Evolutionary conservation across 2,797 vertebrate species (phyloP).

Genomic region (Lagocephalus sceleratus): DNA sequence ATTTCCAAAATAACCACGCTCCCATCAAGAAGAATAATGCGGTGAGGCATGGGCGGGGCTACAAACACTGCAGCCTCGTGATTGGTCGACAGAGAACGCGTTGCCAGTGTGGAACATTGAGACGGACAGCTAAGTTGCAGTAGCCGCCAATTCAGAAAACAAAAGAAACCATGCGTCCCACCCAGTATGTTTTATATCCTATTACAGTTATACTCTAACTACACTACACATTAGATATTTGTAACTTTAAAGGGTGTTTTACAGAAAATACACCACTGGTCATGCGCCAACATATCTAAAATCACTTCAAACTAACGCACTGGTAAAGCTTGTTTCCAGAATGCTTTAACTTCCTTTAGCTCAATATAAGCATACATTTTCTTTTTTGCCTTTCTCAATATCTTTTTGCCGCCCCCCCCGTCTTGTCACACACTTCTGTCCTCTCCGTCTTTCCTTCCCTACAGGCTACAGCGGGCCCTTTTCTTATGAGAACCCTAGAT

Average conservation of each 20-base stretch:
- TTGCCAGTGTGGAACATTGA: no score
- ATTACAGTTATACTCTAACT: no score
- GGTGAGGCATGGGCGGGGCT: no score
- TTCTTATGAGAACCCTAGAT: conserved; percentile 72
- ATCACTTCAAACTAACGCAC: conserved; percentile 37
- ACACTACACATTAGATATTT: no score
- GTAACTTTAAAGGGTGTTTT: no score
- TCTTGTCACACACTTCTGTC: conserved; percentile 19
- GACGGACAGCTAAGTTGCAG: no score
- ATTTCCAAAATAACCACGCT: no score
- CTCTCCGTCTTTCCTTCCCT: conserved; percentile 40
- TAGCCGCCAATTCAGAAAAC: no score
- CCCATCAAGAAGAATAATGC: no score
- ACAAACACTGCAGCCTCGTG: no score
- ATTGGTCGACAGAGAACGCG: no score
- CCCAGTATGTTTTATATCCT: background rate
- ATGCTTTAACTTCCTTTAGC: conserved; percentile 18
- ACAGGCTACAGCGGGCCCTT: conserved; percentile 47
- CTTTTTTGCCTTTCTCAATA: conserved; percentile 21
- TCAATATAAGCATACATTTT: conserved; percentile 18
- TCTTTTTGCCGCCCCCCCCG: conserved; percentile 9
- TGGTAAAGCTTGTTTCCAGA: conserved; percentile 28
- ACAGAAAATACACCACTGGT: background rate
- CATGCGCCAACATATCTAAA: conserved; percentile 14
- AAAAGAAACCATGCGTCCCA: background rate